Base-by-base conservation (phyloP, 2,888 invertebrate species). In the Tinea semifulvella region DNA sequence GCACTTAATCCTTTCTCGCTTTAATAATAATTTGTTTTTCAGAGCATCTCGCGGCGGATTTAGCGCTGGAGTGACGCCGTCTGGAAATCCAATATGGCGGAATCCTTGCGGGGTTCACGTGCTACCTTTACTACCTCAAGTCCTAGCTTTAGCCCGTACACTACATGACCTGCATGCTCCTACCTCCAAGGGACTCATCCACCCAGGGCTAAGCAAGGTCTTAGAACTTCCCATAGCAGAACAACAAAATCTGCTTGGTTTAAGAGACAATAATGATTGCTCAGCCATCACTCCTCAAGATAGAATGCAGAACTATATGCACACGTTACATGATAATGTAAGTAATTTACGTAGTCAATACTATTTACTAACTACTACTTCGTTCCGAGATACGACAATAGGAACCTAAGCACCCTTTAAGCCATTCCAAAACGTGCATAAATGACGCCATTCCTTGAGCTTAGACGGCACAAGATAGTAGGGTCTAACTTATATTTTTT, bases 31-130 rank as follows among this genome's bases (percentile, higher is more conserved):
- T 7, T 27, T 27, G 3, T 27, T 35, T 22, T 10, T 0, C 56
- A 70, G 89, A 11, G 94, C 94, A 1, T 87, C 89, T 0, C 85
- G 91, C 44, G 94, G 95, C 27, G 94, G 92, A 0, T 96, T 95
- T 68, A 85, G 94, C 25, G 88, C 89, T 3, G 89, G 89, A 20
- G 82, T 88, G 48, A 89, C 90, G 0, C 84, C 90, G 53, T 82
- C 88, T 43, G 92, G 92, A 11, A 88, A 90, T 73, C 90, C 91
- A 0, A 84, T 92, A 2, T 91, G 91, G 72, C 86, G 94, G 49
- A 96, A 94, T 82, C 96, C 96, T 14, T 92, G 93, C 45, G 88
- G 91, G 1, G 85, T 88, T 14, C 93, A 94, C 66, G 86, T 95
- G 51, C 85, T 92, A 51, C 91, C 92, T 1, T 76, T 94, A 46